phyloP scores from a whole-genome alignment of 2,797 vertebrate species.

The Diglossa cyanea region DNA sequence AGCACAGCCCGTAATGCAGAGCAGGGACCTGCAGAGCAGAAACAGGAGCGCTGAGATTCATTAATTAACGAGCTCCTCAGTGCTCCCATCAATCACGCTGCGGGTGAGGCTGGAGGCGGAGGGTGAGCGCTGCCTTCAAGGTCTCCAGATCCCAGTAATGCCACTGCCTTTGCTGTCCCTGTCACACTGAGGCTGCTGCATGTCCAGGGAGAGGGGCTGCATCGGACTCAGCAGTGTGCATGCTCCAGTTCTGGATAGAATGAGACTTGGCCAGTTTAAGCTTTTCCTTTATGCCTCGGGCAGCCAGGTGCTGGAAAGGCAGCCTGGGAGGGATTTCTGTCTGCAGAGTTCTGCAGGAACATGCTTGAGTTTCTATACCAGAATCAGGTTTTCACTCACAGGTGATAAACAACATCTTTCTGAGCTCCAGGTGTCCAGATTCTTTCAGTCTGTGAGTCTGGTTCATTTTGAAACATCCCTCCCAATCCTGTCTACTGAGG shows the following conservation, averaged over 20 bases:
- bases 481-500: not conserved
- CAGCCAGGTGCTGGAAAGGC: not conserved
- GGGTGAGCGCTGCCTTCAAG: not conserved
- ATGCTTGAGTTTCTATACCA: not conserved
- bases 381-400: not conserved
- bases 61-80: not conserved
- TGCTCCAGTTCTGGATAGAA: rapidly evolving
- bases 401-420: not conserved
- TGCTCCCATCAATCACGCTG: not conserved
- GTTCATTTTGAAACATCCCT: not conserved
- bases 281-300: not conserved
- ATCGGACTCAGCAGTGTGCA: rapidly evolving
- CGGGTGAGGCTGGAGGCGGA: not conserved
- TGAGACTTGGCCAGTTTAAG: not conserved
- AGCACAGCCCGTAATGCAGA: not conserved
- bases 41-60: not conserved
- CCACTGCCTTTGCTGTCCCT: not conserved
- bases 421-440: not conserved
- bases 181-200: not conserved
- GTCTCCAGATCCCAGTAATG: not conserved
- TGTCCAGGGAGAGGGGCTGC: not conserved
- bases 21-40: not conserved
- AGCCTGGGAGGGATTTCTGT: not conserved
- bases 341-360: not conserved
- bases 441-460: not conserved